These are phyloP conservation scores for Myotis findleyi DNA, from an alignment of 2,797 vertebrate species.

Conservation along the genomic window DNA sequence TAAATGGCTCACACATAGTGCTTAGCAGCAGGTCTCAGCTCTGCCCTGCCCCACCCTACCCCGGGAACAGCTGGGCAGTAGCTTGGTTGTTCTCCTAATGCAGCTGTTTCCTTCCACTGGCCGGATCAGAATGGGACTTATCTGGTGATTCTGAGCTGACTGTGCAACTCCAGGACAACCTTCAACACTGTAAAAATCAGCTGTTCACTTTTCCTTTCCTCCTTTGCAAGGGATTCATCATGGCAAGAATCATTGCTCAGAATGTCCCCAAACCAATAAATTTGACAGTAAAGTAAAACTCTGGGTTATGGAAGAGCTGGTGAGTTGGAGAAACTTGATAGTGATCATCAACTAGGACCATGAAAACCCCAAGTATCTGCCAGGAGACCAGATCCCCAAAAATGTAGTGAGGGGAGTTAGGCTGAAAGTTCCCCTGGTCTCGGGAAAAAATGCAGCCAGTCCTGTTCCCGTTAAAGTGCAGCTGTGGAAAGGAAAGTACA, in stretches of 20 bases:
- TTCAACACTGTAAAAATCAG: not conserved
- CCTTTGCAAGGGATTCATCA: constrained; percentile 89
- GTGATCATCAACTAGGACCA: constrained; percentile 92
- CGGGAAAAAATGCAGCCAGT: not conserved
- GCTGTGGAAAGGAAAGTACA: not conserved
- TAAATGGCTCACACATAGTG: not conserved
- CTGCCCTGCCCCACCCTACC: not conserved
- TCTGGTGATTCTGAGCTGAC: not conserved
- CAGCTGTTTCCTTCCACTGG: not conserved
- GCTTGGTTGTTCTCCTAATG: not conserved
- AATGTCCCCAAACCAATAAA: constrained; percentile 89
- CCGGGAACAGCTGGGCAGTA: not conserved
- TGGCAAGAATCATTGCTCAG: constrained; percentile 91
- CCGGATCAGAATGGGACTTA: not conserved
- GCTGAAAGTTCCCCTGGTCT: not conserved
- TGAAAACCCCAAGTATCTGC: constrained; percentile 92
- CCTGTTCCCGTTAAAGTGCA: not conserved
- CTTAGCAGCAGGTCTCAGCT: not conserved
- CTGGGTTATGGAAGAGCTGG: constrained; percentile 92
- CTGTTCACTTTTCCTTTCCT: not conserved
- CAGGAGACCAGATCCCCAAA: constrained; percentile 90
- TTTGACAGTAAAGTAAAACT: constrained; percentile 91
- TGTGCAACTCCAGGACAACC: not conserved
- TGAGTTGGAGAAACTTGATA: constrained; percentile 89
- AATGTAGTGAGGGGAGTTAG: constrained; percentile 88